Percentiles rank a stretch among this genome's conserved stretches.
These are phyloP conservation scores for Orbicella faveolata DNA, from an alignment of 64 coral and sea anemone species.

Conservation along the genomic window DNA sequence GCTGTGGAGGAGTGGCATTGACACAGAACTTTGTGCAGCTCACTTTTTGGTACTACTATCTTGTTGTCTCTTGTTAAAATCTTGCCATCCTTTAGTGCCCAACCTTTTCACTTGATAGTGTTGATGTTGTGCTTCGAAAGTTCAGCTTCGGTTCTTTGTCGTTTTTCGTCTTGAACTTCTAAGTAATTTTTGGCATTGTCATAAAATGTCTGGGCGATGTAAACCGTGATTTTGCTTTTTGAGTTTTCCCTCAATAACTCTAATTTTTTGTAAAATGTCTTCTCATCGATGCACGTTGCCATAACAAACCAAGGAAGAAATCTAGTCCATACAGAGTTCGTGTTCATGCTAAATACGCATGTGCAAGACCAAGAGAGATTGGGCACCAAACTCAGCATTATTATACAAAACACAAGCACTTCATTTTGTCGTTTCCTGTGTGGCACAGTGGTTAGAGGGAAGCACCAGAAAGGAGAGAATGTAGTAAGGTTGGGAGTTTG, in stretches of 20 bases:
- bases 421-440: no score
- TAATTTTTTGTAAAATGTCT: constrained; percentile 26
- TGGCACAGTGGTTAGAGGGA: no score
- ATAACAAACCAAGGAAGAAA: neutral
- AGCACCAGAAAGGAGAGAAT: no score
- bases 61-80: neutral
- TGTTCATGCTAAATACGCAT: no score
- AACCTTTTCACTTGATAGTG: constrained; percentile 22
- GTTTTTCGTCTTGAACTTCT: neutral
- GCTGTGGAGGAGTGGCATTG: neutral
- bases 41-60: constrained; percentile 11
- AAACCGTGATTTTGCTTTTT: constrained; percentile 38
- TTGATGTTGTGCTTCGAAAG: constrained; percentile 31
- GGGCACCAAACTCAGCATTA: no score
- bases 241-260: constrained; percentile 25
- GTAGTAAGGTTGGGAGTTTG: no score
- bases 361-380: no score
- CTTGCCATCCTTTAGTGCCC: constrained; percentile 24
- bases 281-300: constrained; percentile 36
- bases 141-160: neutral
- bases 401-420: no score
- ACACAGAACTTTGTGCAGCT: neutral
- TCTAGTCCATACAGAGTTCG: no score
- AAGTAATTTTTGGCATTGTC: constrained; percentile 38
- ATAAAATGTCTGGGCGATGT: constrained; percentile 21